Evolutionary conservation across 2,113 vertebrate genomes (phyloP).

Genomic region (Cebus imitator): DNA sequence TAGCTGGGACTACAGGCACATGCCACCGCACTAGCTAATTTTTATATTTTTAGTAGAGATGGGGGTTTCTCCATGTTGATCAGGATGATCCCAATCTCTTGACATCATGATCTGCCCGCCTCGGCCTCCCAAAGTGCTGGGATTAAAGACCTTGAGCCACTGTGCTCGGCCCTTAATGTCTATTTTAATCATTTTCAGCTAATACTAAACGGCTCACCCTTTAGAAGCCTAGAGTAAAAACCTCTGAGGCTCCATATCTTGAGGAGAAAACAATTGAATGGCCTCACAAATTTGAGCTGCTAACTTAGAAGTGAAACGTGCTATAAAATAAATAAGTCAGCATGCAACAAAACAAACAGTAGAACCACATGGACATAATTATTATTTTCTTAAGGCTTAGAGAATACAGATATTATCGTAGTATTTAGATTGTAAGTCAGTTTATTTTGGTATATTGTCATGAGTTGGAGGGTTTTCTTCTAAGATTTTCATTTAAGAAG

Average conservation of each 20-base stretch:
- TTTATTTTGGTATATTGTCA: background rate
- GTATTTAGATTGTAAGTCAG: background rate
- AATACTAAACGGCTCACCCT: conserved; percentile 4
- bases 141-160: no score
- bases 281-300: conserved; percentile 48
- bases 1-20: no score
- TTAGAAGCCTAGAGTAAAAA: background rate
- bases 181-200: conserved; percentile 35
- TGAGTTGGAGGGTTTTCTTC: background rate
- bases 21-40: no score
- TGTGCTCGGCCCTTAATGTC: background rate
- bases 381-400: conserved; percentile 19
- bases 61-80: no score
- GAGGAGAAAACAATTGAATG: conserved; percentile 34
- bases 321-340: conserved; percentile 51
- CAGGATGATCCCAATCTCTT: no score
- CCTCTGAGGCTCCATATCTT: background rate
- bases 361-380: conserved; percentile 44
- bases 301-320: conserved; percentile 37
- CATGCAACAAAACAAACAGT: background rate
- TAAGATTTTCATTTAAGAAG: conserved; percentile 28
- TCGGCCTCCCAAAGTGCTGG: no score
- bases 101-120: no score
- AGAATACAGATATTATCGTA: background rate
- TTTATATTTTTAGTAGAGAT: no score